phyloP scores from a whole-genome alignment of 2,113 vertebrate genomes.

The Kobus ellipsiprymnus region DNA sequence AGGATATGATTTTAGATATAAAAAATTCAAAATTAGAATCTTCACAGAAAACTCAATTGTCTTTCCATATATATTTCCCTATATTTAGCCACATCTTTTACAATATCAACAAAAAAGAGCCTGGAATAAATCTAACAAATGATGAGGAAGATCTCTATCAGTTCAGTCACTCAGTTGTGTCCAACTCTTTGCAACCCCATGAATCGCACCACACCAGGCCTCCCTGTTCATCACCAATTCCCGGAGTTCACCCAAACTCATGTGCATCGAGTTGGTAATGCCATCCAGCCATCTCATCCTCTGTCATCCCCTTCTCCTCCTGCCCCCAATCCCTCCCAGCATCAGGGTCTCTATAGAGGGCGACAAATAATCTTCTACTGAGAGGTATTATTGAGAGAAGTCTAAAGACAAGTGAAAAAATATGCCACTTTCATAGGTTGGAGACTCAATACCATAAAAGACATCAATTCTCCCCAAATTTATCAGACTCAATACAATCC shows the following conservation, averaged over 20 bases:
- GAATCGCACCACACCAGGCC: background rate
- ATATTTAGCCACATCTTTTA: background rate
- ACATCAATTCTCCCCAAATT: background rate
- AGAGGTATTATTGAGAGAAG: background rate
- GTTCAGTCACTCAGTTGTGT: background rate
- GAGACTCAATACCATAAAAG: background rate
- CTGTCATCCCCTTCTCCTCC: too few relatives aligned
- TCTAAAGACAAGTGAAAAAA: background rate
- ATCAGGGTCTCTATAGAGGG: background rate
- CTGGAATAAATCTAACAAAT: slow-evolving; percentile 10
- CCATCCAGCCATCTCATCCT: too few relatives aligned
- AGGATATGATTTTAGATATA: background rate
- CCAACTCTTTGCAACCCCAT: accelerated
- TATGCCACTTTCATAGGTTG: background rate
- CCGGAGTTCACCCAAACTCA: too few relatives aligned
- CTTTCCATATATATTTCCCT: background rate
- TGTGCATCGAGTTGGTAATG: too few relatives aligned
- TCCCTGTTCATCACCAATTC: background rate
- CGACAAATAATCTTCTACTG: background rate
- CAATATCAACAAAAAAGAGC: background rate
- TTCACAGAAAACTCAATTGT: background rate
- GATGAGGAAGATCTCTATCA: background rate
- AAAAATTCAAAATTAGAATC: background rate
- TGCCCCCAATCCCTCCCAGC: too few relatives aligned
- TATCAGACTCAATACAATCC: background rate